phyloP scores from a whole-genome alignment of 2,113 vertebrate species.

The Eulacestoma nigropectus region DNA sequence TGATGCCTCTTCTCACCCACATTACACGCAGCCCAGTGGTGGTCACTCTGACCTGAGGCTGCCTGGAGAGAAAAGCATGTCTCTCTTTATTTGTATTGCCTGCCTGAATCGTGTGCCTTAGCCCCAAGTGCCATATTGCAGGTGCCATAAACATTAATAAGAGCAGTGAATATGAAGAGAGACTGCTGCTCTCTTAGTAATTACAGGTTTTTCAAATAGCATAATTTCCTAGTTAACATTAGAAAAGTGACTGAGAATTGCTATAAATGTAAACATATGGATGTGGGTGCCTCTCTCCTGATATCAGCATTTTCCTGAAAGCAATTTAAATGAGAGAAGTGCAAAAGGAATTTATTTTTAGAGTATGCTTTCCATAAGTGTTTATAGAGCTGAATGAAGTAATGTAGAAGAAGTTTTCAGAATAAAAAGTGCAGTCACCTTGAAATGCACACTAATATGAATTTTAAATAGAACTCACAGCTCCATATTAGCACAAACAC shows the following conservation, averaged over 20 bases:
- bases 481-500: background rate
- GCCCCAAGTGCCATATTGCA: background rate
- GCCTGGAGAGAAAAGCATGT: background rate
- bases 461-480: conserved; percentile 16
- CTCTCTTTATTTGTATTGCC: background rate
- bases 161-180: background rate
- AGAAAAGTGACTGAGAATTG: conserved; percentile 25
- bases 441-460: conserved; percentile 13
- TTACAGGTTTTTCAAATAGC: conserved; percentile 32
- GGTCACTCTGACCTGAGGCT: background rate
- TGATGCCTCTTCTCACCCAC: background rate
- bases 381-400: conserved; percentile 27
- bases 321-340: conserved; percentile 35
- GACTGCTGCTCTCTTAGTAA: background rate
- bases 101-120: background rate
- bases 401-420: conserved; percentile 18
- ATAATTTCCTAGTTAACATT: conserved; percentile 26
- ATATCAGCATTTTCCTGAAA: conserved; percentile 51
- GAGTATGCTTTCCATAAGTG: conserved; percentile 16
- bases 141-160: background rate
- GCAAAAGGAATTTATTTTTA: conserved; percentile 46
- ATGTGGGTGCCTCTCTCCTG: conserved; percentile 40
- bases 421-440: conserved; percentile 17
- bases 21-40: background rate
- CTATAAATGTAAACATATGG: conserved; percentile 53